Evolutionary conservation across 1,140 invertebrate genomes (phyloP), one percentile per base, ranked within the genome.

Genomic region (Drosophila baimaii): DNA sequence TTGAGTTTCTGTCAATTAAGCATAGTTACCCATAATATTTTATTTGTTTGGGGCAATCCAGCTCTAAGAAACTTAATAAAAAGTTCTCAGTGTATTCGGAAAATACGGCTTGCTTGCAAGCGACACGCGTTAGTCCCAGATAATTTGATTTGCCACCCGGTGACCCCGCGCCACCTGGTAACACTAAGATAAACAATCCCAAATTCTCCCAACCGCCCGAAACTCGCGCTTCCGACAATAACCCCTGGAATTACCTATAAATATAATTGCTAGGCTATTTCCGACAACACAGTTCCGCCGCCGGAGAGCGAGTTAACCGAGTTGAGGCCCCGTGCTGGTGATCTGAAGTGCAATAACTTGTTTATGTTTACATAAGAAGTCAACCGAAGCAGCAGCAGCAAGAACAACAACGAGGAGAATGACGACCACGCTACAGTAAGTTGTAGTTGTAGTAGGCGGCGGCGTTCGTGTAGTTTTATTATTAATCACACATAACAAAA

Each of bases 321-420:
- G 63, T 62, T 19, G 19, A 43, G 31, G 10, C 39, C 73, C 33
- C 23, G 37, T 46, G 9, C 63, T 64, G 52, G 51, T 49, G 52
- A 51, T 59, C 35, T 21, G 10, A 58, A 49, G 65, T 83, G 72
- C 83, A 88, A 83, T 57, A 74, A 61, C 62, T 74, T 77, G 72
- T 79, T 73, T 88, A 88, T 88, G 84, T 88, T 88, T 88, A 88
- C 84, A 88, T 88, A 88, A 88, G 79, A 81, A 73, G 54, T 25
- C 65, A 78, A 37, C 55, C 41, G 9, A 47, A 39, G 35, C 70
- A 78, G 17, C 49, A 65, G 19, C 44, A 56, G 23, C 49, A 81
- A 78, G 44, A 72, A 75, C 47, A 62, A 71, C 70, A 61, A 79
- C 69, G n/a, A 62, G 23, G 9, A 62, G 59, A 59, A 88, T 88